phyloP scores from a whole-genome alignment of 2,888 invertebrate genomes.

The Philereme vetulata region DNA sequence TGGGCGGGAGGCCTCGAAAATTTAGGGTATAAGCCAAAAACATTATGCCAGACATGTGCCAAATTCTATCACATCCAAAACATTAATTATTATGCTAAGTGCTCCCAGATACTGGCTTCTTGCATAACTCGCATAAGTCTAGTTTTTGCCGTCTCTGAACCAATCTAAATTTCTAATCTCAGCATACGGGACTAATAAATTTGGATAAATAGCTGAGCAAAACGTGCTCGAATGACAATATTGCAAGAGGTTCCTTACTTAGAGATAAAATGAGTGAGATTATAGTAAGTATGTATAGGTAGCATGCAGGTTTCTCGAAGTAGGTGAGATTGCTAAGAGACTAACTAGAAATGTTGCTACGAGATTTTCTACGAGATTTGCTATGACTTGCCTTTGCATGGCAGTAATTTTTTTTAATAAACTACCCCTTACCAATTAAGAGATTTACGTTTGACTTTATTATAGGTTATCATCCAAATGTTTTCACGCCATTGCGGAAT shows the following conservation, averaged over 20 bases:
- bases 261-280: background rate
- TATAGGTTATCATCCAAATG: too few species aligned
- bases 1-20: too few species aligned
- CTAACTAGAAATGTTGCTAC: too few species aligned
- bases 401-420: too few species aligned
- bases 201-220: conserved; percentile 41
- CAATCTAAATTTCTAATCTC: conserved; percentile 61
- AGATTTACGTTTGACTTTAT: too few species aligned
- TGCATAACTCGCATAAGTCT: conserved; percentile 35
- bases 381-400: too few species aligned
- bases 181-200: conserved; percentile 49
- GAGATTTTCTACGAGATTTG: background rate
- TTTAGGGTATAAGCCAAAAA: too few species aligned
- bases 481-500: too few species aligned
- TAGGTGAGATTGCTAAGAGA: too few species aligned
- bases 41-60: conserved; percentile 31
- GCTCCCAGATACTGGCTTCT: conserved; percentile 30
- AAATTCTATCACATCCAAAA: conserved; percentile 38
- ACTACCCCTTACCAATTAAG: too few species aligned
- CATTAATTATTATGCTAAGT: conserved; percentile 62
- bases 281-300: too few species aligned
- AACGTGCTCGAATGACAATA: conserved; percentile 24
- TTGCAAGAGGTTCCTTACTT: conserved; percentile 3
- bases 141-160: conserved; percentile 52
- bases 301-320: too few species aligned